phyloP scores from a whole-genome alignment of 2,113 vertebrate genomes.

The Sus scrofa region DNA sequence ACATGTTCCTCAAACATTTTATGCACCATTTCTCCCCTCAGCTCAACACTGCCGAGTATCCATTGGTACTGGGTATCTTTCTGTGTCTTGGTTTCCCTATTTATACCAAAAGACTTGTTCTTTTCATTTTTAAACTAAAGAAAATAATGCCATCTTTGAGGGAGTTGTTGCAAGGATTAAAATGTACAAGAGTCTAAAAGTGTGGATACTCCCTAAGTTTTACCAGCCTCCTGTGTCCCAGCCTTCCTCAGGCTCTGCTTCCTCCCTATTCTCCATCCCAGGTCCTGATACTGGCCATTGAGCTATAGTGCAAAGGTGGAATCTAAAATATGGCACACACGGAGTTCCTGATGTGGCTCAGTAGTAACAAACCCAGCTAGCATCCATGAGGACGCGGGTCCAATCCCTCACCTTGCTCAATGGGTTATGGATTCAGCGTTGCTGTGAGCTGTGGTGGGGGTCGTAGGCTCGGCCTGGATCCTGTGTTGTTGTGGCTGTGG shows the following conservation, averaged over 20 bases:
- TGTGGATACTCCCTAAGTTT: neutral
- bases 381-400: too few relatives aligned
- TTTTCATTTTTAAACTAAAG: conserved; percentile 25
- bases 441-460: too few relatives aligned
- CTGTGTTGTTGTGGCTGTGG: too few relatives aligned
- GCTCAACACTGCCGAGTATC: neutral
- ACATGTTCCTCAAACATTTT: neutral
- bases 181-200: neutral
- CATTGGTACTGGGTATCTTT: neutral
- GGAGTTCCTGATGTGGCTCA: too few relatives aligned
- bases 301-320: neutral
- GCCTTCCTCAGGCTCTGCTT: neutral
- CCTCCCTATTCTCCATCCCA: neutral
- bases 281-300: neutral
- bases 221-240: neutral
- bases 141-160: neutral
- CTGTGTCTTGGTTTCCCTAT: neutral
- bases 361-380: too few relatives aligned
- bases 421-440: too few relatives aligned
- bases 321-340: too few relatives aligned
- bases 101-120: neutral
- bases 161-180: neutral
- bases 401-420: too few relatives aligned
- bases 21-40: neutral
- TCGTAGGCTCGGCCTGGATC: too few relatives aligned